Evolutionary conservation across 37 sponge, comb jelly and placozoan genomes (phyloP), one percentile per base, ranked within the genome.

Genomic region (Petrosia ficiformis): DNA sequence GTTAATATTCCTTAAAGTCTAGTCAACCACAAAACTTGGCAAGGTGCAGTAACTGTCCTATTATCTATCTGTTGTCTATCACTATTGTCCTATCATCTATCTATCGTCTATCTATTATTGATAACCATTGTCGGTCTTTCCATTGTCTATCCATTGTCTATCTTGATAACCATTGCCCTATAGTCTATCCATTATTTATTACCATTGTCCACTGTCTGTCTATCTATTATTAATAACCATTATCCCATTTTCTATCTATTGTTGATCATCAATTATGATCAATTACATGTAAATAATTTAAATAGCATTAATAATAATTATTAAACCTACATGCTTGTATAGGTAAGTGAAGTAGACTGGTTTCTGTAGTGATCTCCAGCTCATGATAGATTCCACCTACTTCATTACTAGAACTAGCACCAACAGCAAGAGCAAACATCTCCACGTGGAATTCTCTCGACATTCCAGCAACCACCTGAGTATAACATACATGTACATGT

Each of bases 381-480:
- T 78, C 78, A 54, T 87, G 82, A 30, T 65, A 19, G 32, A 94
- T 78, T 2, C 41, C 29, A 4, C 90, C 90, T 10, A 73, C 44
- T 38, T 86, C 84, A 78, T 40, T 64, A 3, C 73, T 67, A 14
- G 88, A 90, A 22, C 77, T 65, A n/a, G 77, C 75, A 39, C 87
- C 87, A n/a, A 97, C 92, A 28, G 90, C 90, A 65, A 91, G 71
- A 6, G 97, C 97, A 71, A 77, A 85, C 24, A 96, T 59, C 72
- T 94, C 93, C 48, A 97, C 75, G 2, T 72, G 79, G 44, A 94
- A 74, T n/a, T 70, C 39, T 1, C 77, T 60, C 24, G 72, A 78
- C 95, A 97, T 82, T 1, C 98, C 98, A 39, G 95, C 95, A 39
- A 95, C 98, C 34, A 97, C 80, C 96, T 95, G 82, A 40, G 22